Evolutionary conservation across 2,797 vertebrate genomes (phyloP), one percentile per base, ranked within the genome.

Genomic region (Hydrocynus forskahlii): DNA sequence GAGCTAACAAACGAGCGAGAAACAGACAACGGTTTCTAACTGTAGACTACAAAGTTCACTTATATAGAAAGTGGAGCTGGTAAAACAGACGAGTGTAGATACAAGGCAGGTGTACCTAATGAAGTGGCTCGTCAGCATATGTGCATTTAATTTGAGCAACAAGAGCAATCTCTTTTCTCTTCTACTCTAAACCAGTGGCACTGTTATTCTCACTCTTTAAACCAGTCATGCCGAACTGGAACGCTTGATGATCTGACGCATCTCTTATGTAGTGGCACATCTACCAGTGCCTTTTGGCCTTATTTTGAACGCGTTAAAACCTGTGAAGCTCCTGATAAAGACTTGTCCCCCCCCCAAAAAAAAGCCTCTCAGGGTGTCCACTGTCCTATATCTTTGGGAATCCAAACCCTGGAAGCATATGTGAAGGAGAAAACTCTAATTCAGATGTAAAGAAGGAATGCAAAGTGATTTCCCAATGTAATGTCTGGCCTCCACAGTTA

Each of bases 361-460:
- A 35, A 48, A 23, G n/a, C n/a, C n/a, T 19, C 29, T 60, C 21
- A 52, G 3, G 21, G 25, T 21, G 17, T 81, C 21, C 59, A 57
- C 19, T 38, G 57, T 70, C 57, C 74, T 76, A 73, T 12, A 59
- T 21, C n/a, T 55, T 57, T 60, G n/a, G 38, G 13, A 60, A 17
- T 13, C 14, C 23, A 57, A 40, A 48, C 43, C 57, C 69, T 62
- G 62, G 81, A 78, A 78, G 50, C 60, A 59, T 45, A 16, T 14
- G 4, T 35, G 23, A 50, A 66, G 19, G 21, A n/a, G 52, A 19
- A 52, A 43, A 67, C 10, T 7, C 71, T 7, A 55, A 75, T 72
- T 63, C 60, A 73, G 59, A 78, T 62, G 55, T 54, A 78, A 69
- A 78, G 67, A 62, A 48, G 62, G 52, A 84, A 78, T 78, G 62